Evolutionary conservation across 1,140 invertebrate genomes (phyloP), one percentile per base, ranked within the genome.

Genomic region (Trigoniulus corallinus): DNA sequence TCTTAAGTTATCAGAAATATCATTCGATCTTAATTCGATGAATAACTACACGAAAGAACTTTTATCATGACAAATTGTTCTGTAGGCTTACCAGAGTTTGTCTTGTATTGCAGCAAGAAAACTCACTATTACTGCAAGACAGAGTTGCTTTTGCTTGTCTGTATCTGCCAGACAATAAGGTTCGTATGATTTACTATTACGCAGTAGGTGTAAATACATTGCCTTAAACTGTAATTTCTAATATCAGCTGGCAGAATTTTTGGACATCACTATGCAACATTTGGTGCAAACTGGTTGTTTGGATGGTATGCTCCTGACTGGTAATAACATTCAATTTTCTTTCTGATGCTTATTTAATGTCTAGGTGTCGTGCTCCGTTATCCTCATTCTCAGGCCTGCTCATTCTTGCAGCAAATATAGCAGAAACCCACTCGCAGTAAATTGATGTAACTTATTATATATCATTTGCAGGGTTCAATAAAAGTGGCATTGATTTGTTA

Each of bases 91-190:
- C n/a, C n/a, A n/a, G n/a, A n/a, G n/a, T n/a, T n/a, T n/a, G n/a
- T n/a, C n/a, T n/a, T n/a, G n/a, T n/a, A n/a, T 57, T 52, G 21
- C 58, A 87, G 76, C 78, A 80, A 59, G 86, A 92, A 66, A 74
- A 71, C 39, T 80, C 76, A n/a, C 78, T 92, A 62, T 75, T 78
- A 20, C 77, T 95, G 3, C 78, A 83, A 57, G 92, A 97, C 69
- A 72, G 87, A 59, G 78, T 95, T 40, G 91, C 87, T n/a, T 95
- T 96, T 73, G 89, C 89, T 25, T 82, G 87, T 58, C 81, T 81
- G 55, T 96, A 82, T 70, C 71, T 96, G 25, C 76, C 83, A 4
- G 89, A 95, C 68, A 68, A 66, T 15, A 80, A 82, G 59, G 67
- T 70, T 61, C 52, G 24, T 53, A n/a, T 22, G 26, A n/a, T 25